A percentile compares a stretch with the other conserved stretches of the same genome.
These are phyloP conservation scores for Lordiphosa fenestrarum DNA, from an alignment of 2,888 invertebrate genomes.

Conservation along the genomic window DNA sequence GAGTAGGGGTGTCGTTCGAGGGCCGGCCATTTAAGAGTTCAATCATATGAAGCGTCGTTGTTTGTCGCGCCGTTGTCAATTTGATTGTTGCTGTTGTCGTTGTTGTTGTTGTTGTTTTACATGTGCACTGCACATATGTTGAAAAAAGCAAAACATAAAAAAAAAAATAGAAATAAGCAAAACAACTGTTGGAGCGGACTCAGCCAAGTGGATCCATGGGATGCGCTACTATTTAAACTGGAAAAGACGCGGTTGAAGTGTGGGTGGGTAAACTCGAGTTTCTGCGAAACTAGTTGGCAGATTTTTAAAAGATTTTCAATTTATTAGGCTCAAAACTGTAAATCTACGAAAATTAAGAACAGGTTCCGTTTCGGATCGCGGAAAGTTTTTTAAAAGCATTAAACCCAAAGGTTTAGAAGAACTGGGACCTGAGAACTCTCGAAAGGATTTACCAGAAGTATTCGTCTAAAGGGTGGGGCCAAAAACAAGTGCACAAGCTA, in stretches of 20 bases:
- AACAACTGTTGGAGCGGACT: slow-evolving; percentile 19
- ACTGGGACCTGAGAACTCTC: too few relatives aligned
- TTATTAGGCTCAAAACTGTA: too few relatives aligned
- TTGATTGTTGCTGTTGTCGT: slow-evolving; percentile 13
- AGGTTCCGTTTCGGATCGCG: too few relatives aligned
- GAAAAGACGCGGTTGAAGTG: neutral
- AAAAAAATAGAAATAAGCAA: slow-evolving; percentile 29
- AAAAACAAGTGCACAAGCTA: too few relatives aligned
- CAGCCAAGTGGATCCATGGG: neutral
- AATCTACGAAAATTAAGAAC: too few relatives aligned
- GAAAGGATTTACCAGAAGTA: too few relatives aligned
- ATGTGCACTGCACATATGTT: slow-evolving; percentile 40
- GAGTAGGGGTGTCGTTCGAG: slow-evolving; percentile 8
- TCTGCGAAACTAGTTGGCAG: too few relatives aligned
- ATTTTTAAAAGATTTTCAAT: too few relatives aligned
- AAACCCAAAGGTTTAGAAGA: too few relatives aligned
- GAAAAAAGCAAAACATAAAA: slow-evolving; percentile 17
- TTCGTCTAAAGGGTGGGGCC: too few relatives aligned
- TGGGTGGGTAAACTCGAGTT: neutral
- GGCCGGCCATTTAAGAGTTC: slow-evolving; percentile 57
- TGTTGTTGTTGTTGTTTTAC: slow-evolving; percentile 32
- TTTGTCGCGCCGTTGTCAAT: slow-evolving; percentile 55
- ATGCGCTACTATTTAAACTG: neutral
- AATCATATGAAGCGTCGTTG: slow-evolving; percentile 62
- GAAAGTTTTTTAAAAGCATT: too few relatives aligned